Conservation (phyloP, 2,888 invertebrate species). For the Pomacea canaliculata region DNA sequence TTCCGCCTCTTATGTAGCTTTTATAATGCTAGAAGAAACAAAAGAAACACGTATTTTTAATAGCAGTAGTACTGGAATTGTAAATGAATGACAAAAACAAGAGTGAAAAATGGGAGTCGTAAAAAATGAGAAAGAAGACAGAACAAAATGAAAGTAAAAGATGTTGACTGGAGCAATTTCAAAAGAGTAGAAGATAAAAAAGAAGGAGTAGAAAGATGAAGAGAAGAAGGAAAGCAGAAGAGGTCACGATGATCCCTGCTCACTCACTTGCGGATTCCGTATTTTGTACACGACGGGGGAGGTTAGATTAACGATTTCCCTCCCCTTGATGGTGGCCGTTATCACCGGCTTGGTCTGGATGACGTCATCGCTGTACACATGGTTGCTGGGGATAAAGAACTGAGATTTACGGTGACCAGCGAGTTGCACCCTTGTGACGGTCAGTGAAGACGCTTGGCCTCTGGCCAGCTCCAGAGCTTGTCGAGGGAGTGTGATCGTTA, state of each 20-base stretch:
- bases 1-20: too few species aligned
- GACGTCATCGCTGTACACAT: slow-evolving; percentile 36
- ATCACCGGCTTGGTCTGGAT: slow-evolving; percentile 46
- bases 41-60: too few species aligned
- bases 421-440: slow-evolving; percentile 39
- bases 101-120: too few species aligned
- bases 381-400: slow-evolving; percentile 48
- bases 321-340: slow-evolving; percentile 50
- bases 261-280: slow-evolving; percentile 48
- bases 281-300: slow-evolving; percentile 49
- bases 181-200: too few species aligned
- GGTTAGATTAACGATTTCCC: slow-evolving; percentile 43
- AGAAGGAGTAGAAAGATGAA: too few species aligned
- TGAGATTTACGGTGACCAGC: slow-evolving; percentile 51
- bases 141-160: too few species aligned
- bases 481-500: slow-evolving; percentile 43
- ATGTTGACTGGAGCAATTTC: too few species aligned
- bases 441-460: slow-evolving; percentile 27
- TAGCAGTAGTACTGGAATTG: too few species aligned
- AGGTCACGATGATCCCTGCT: too few species aligned
- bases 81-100: too few species aligned
- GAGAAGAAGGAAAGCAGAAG: not conserved
- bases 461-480: slow-evolving; percentile 39
- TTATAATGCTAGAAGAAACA: too few species aligned
- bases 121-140: too few species aligned